Conservation (phyloP, 2,797 vertebrate species). For the Alca torda region DNA sequence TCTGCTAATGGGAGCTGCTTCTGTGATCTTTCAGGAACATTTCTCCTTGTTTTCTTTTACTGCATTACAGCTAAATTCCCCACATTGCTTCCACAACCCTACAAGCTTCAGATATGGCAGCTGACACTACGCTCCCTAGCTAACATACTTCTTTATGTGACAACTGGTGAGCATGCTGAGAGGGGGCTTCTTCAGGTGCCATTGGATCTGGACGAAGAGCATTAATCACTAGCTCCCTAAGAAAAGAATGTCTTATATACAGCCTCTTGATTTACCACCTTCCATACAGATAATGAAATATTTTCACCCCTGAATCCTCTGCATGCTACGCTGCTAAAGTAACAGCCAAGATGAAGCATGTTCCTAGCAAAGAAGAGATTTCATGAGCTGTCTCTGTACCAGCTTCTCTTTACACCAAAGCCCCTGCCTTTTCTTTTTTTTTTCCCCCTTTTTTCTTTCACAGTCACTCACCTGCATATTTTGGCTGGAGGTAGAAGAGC, state of each 20-base stretch:
- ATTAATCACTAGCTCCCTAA: not conserved
- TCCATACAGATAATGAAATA: not conserved
- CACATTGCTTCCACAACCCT: not conserved
- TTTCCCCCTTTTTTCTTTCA: not conserved
- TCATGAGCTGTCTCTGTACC: not conserved
- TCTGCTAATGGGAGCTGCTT: not conserved
- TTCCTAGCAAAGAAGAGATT: not conserved
- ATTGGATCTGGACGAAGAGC: not conserved
- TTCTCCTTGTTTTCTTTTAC: not conserved
- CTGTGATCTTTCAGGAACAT: not conserved
- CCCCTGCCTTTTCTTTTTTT: not conserved
- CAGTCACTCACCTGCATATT: constrained; percentile 85
- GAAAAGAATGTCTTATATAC: not conserved
- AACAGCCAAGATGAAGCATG: not conserved
- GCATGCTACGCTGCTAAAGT: not conserved
- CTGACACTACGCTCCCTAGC: not conserved
- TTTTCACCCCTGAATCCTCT: not conserved
- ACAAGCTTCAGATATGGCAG: not conserved
- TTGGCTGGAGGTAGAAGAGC: constrained; percentile 96
- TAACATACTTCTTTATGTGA: not conserved
- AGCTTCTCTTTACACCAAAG: not conserved
- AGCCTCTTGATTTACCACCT: not conserved
- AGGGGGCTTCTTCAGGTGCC: not conserved
- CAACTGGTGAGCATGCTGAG: not conserved
- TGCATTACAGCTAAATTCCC: not conserved